These are phyloP conservation scores for Serranus cabrilla DNA, from an alignment of 2,797 vertebrate genomes.

Conservation along the genomic window DNA sequence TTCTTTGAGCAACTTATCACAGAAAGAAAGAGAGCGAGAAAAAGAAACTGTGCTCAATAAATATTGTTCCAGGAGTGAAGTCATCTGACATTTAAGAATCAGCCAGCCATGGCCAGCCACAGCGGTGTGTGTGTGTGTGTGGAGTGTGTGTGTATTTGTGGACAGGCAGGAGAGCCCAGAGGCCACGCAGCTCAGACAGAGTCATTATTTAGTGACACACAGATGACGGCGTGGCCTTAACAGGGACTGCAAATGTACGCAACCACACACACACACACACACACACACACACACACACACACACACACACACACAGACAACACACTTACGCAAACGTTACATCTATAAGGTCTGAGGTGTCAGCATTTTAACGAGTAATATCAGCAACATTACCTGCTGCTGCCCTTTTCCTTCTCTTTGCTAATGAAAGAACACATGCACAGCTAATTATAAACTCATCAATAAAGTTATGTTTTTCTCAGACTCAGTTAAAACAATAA, in stretches of 20 bases:
- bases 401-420: neutral
- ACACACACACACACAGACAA: slow-evolving; percentile 14
- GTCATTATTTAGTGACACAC: slow-evolving; percentile 83
- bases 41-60: slow-evolving; percentile 61
- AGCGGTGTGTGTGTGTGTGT: slow-evolving; percentile 29
- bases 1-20: slow-evolving; percentile 27
- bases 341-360: slow-evolving; percentile 57
- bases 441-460: neutral
- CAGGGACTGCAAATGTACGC: slow-evolving; percentile 47
- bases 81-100: slow-evolving; percentile 88
- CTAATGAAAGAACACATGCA: slow-evolving; percentile 2
- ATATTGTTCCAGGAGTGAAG: slow-evolving; percentile 78
- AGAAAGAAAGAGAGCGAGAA: slow-evolving; percentile 9
- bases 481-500: neutral
- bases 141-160: slow-evolving; percentile 37
- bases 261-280: slow-evolving; percentile 7
- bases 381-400: slow-evolving; percentile 53
- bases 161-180: slow-evolving; percentile 75
- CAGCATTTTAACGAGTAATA: slow-evolving; percentile 67
- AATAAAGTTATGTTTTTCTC: slow-evolving; percentile 12
- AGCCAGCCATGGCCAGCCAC: slow-evolving; percentile 74
- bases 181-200: slow-evolving; percentile 78
- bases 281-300: neutral
- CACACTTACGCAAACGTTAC: slow-evolving; percentile 30
- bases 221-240: slow-evolving; percentile 67